Evolutionary conservation across 2,113 vertebrate genomes (phyloP).

Genomic region (Austrofundulus limnaeus): DNA sequence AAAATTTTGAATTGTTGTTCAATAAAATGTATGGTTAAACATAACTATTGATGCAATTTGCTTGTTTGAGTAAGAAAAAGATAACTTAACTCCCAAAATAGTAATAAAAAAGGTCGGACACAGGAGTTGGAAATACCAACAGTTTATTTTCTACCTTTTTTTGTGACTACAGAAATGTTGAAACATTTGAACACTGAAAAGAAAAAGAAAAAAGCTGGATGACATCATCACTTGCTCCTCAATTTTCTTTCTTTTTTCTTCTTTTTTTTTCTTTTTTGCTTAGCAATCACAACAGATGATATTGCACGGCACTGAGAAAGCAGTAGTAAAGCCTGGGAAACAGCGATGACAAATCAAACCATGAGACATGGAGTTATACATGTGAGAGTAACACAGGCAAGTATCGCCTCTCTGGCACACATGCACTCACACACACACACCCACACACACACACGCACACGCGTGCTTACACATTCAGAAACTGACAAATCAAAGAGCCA

Average conservation of each 20-base stretch:
- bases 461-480: slow-evolving; percentile 58
- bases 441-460: slow-evolving; percentile 58
- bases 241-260: slow-evolving; percentile 70
- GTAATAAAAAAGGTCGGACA: slow-evolving; percentile 79
- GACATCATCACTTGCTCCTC: slow-evolving; percentile 93
- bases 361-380: slow-evolving; percentile 86
- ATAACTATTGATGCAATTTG: slow-evolving; percentile 50
- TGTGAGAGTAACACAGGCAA: slow-evolving; percentile 82
- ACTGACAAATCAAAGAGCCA: slow-evolving; percentile 81
- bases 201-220: slow-evolving; percentile 95
- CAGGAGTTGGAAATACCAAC: slow-evolving; percentile 97
- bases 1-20: too few relatives aligned
- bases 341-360: slow-evolving; percentile 71
- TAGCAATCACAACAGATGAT: slow-evolving; percentile 98
- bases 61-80: slow-evolving; percentile 18
- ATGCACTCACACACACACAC: slow-evolving; percentile 14
- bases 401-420: slow-evolving; percentile 75
- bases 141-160: slow-evolving; percentile 95
- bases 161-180: slow-evolving; percentile 97
- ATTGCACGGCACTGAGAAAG: slow-evolving; percentile 96
- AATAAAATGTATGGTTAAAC: neutral
- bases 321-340: slow-evolving; percentile 88
- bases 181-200: slow-evolving; percentile 97
- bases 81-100: slow-evolving; percentile 17
- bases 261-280: slow-evolving; percentile 79